Conservation (phyloP, 64 coral and sea anemone species). For the Actinia tenebrosa region DNA sequence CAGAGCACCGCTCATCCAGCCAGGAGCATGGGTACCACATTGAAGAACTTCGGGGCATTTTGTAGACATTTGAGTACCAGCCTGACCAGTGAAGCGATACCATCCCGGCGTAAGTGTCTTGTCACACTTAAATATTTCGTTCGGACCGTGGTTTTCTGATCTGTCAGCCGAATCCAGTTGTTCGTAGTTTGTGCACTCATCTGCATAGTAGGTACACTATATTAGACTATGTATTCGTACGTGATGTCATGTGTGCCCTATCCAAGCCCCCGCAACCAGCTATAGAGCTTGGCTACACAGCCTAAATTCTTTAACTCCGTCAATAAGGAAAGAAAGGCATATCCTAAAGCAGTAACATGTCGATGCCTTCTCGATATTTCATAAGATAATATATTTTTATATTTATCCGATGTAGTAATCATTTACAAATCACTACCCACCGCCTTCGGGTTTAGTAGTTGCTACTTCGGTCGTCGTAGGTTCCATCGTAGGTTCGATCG, state of each 20-base stretch:
- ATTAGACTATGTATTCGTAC: no score
- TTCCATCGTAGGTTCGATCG: not conserved
- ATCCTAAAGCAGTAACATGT: no score
- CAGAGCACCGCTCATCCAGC: slow-evolving; percentile 54
- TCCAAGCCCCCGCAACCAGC: not conserved
- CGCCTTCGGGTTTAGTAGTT: not conserved
- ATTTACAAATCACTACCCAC: not conserved
- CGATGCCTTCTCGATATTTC: no score
- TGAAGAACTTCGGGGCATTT: slow-evolving; percentile 27
- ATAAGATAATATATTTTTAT: no score
- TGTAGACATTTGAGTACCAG: slow-evolving; percentile 46
- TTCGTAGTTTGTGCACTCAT: slow-evolving; percentile 21
- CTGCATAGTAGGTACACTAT: not conserved
- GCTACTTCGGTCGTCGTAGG: not conserved
- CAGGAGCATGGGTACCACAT: slow-evolving; percentile 53
- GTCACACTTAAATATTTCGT: slow-evolving; percentile 26
- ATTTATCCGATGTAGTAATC: not conserved
- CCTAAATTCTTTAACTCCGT: no score
- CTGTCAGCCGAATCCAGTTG: slow-evolving; percentile 26
- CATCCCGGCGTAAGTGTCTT: not conserved
- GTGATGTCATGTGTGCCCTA: no score
- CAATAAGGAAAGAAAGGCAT: no score
- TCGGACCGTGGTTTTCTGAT: slow-evolving; percentile 28
- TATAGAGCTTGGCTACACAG: no score
- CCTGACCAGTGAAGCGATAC: slow-evolving; percentile 37